Base-by-base conservation (phyloP, 1,140 invertebrate genomes). In the Drosophila littoralis region DNA sequence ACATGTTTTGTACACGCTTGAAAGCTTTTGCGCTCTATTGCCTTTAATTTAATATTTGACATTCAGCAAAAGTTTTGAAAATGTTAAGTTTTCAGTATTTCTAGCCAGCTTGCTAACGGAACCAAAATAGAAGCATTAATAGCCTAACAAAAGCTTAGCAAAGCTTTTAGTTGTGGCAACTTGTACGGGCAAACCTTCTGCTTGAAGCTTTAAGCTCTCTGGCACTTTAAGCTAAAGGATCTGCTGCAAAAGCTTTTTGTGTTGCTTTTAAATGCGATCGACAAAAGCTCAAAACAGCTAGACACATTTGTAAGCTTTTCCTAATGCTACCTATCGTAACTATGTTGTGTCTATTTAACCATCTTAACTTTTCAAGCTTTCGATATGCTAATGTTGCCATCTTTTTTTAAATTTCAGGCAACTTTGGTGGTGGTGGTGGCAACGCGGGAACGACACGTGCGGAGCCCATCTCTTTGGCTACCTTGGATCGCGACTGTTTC, bases 401-500 rank as follows among this genome's bases (percentile, higher is more conserved):
- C 6, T 13, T 13, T 40, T 55, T 57, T 33, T 4, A 17, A 42
- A 40, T 92, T 91, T 12, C 69, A 91, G 91, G 83, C 48, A 88
- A 79, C 65, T 90, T 90, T 72, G 91, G 91, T 42, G 58, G 22
- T 3, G 22, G 80, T 48, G 72, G 70, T 55, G 79, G 74, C 81
- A 75, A 59, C 50, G 48, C 74, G 45, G 84, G 77, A 54, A 75
- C 80, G 7, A 86, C 93, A 54, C 84, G 94, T 84, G 93, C 94
- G 1, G 95, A 96, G 81, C 95, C 96, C 15, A 94, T 96, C 51
- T 96, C 95, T 1, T 93, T 97, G 78, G 95, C 96, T 15, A 96
- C 95, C 0, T 92, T 97, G 65, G 96, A 97, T 91, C 94, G 95
- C 86, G 97, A 97, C 93, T 97, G 96, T 92, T 97, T 97, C 92